Conservation (phyloP, 30 jellyfish, hydroid and myxozoan species). For the Sanderia malayensis region DNA sequence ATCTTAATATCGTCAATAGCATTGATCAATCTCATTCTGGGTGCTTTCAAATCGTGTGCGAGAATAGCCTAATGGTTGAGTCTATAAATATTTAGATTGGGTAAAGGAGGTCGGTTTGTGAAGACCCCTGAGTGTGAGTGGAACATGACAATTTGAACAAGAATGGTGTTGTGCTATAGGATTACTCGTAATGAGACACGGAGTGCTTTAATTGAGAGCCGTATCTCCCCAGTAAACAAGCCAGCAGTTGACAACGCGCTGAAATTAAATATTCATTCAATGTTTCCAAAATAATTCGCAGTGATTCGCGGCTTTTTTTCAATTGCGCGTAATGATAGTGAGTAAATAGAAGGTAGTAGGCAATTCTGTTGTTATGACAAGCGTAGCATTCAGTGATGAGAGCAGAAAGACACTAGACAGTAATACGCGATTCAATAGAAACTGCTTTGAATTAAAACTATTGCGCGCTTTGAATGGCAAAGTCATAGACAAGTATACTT, state of each 20-base stretch:
- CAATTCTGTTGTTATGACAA: neutral
- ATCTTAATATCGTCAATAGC: too few species aligned
- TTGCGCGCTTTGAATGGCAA: too few species aligned
- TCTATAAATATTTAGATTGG: too few species aligned
- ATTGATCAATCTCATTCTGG: too few species aligned
- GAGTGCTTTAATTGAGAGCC: neutral
- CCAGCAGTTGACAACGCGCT: neutral
- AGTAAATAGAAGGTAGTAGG: neutral
- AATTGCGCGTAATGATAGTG: neutral
- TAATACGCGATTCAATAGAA: neutral
- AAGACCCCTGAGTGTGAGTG: too few species aligned
- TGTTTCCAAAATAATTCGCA: constrained; percentile 4
- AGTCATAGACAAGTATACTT: too few species aligned
- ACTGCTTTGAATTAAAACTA: too few species aligned
- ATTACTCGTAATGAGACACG: neutral
- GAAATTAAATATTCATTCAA: neutral
- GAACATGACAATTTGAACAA: neutral
- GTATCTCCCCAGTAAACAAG: neutral
- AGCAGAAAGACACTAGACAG: neutral
- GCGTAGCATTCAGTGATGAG: neutral
- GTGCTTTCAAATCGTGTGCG: neutral
- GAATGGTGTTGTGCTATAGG: neutral
- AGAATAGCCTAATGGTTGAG: neutral
- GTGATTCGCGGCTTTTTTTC: constrained; percentile 6
- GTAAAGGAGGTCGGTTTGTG: too few species aligned